phyloP scores from a whole-genome alignment of 2,797 vertebrate genomes.

The Pangasius djambal region DNA sequence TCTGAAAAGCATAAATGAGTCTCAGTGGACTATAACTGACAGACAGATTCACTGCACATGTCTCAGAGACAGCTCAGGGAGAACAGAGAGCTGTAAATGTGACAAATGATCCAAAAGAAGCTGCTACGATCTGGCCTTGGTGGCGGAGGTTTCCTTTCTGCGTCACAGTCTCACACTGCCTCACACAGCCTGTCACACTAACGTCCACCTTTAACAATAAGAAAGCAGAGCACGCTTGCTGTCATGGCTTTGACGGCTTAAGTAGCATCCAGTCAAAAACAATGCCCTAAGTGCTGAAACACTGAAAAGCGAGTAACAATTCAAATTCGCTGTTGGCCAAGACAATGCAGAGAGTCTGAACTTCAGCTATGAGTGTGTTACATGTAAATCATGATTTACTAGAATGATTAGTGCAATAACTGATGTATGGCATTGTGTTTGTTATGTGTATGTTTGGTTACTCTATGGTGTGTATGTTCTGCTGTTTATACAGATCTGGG shows the following conservation, averaged over 20 bases:
- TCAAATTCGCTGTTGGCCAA: neutral
- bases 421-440: too few species aligned
- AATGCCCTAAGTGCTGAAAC: neutral
- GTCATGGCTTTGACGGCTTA: neutral
- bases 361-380: neutral
- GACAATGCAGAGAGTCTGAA: neutral
- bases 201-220: neutral
- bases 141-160: neutral
- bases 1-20: neutral
- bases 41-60: constrained; percentile 1
- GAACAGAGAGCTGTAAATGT: neutral
- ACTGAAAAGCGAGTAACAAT: neutral
- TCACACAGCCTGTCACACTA: neutral
- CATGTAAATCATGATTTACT: neutral
- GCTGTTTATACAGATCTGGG: too few species aligned
- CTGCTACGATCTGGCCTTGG: neutral
- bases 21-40: neutral
- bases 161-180: neutral
- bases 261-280: neutral
- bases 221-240: neutral
- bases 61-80: constrained; percentile 2
- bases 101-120: constrained; percentile 5
- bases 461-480: neutral
- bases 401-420: neutral
- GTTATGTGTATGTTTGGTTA: too few species aligned